Evolutionary conservation across 2,113 vertebrate genomes (phyloP).

Genomic region (Antechinus stuartii): DNA sequence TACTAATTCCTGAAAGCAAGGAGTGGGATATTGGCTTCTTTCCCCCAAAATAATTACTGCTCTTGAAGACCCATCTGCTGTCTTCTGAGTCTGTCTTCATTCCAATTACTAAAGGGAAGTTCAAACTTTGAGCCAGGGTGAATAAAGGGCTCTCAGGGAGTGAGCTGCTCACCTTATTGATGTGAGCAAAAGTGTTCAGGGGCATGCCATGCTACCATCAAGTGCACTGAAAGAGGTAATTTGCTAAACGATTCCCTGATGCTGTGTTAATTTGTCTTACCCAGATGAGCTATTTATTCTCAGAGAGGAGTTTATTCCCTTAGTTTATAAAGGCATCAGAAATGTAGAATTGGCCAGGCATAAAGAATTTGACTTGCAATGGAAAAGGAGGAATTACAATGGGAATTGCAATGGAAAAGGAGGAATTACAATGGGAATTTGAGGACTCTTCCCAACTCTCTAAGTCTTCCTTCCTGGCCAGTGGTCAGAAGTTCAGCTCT

Average conservation of each 20-base stretch:
- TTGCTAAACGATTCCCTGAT: constrained; percentile 54
- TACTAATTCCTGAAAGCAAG: constrained; percentile 29
- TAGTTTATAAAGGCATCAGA: neutral
- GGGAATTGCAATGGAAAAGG: neutral
- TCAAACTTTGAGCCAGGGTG: constrained; percentile 40
- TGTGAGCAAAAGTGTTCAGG: constrained; percentile 30
- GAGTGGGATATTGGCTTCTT: neutral
- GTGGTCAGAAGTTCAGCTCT: neutral
- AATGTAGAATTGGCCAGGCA: neutral
- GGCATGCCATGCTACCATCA: neutral
- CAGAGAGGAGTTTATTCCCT: neutral
- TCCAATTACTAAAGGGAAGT: constrained; percentile 45
- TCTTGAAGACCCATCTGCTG: constrained; percentile 25
- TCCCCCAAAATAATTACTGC: constrained; percentile 17
- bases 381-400: neutral
- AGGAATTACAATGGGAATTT: neutral
- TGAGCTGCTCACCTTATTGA: constrained; percentile 42
- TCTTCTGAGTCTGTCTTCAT: constrained; percentile 33
- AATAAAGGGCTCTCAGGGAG: constrained; percentile 60
- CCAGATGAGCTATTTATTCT: constrained; percentile 56
- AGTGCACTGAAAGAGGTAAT: constrained; percentile 44
- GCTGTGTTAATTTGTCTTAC: constrained; percentile 67
- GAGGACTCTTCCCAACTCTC: neutral
- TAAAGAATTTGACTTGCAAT: neutral
- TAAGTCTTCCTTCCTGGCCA: neutral